Conservation (phyloP, 2,888 invertebrate genomes). For the Gastracanthus pulcherrimus region DNA sequence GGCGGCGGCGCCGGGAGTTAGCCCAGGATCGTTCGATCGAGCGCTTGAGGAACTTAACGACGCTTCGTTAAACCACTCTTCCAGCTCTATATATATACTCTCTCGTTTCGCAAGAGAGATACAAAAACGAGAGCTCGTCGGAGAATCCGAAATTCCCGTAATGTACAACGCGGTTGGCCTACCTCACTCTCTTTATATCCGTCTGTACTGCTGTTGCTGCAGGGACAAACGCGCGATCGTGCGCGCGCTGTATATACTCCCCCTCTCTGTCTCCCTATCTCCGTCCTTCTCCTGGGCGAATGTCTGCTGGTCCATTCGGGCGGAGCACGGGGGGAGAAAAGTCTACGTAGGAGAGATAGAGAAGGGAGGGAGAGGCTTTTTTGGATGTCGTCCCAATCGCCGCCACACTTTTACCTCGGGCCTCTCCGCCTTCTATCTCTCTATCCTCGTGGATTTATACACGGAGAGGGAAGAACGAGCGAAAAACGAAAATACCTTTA, state of each 20-base stretch:
- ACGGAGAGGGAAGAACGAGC: conserved; percentile 40
- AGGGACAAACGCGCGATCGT: conserved; percentile 28
- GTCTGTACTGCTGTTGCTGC: background rate
- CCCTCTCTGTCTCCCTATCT: background rate
- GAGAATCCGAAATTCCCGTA: conserved; percentile 57
- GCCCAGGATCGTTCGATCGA: conserved; percentile 69
- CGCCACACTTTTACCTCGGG: conserved; percentile 69
- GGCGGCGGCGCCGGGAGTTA: background rate
- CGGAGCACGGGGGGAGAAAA: too few relatives aligned
- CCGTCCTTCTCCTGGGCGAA: conserved; percentile 49
- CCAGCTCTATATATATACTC: background rate
- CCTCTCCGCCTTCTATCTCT: background rate
- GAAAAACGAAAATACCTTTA: conserved; percentile 74
- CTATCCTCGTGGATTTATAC: conserved; percentile 63
- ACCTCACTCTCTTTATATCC: background rate
- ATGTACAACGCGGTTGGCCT: conserved; percentile 22
- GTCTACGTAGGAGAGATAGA: background rate
- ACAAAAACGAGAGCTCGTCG: conserved; percentile 48
- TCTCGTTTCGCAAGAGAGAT: conserved; percentile 53
- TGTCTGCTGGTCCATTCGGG: conserved; percentile 4
- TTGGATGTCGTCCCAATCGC: conserved; percentile 76
- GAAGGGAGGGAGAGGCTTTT: conserved; percentile 57
- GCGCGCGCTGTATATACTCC: conserved; percentile 28
- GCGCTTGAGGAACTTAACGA: conserved; percentile 66
- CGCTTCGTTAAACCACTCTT: conserved; percentile 71